Evolutionary conservation across 2,888 invertebrate genomes (phyloP), one percentile per base, ranked within the genome.

Genomic region (Lamellibrachia columna): DNA sequence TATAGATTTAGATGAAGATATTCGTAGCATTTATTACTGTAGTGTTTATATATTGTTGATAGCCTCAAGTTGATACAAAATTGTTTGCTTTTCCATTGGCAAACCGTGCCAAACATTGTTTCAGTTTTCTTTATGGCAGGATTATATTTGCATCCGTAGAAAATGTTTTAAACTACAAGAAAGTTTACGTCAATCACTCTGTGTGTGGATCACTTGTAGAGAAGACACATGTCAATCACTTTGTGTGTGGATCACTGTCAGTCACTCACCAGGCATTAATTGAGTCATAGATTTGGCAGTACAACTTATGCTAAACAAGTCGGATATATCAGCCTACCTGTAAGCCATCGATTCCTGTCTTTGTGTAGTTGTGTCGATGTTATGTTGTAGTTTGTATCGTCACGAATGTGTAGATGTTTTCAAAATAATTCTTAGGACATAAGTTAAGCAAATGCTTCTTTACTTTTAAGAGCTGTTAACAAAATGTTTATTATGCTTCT

Each of bases 21-120:
- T 75, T 75, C 75, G 75, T 75, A 75, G 75, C 75, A 75, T 75
- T 75, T 75, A 75, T n/a, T 75, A 75, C 75, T 75, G n/a, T 75
- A 11, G 75, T 75, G 75, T 75, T 75, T 11, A 22, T 22, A 75
- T 75, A 15, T 22, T 15, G 22, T 75, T 75, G 3, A 22, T 75
- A 75, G 75, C n/a, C 22, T 75, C 75, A 15, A 11, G 22, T 75
- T 22, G 75, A 22, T 15, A 22, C 22, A 75, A 22, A 40, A 15
- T 75, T 75, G 75, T 75, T 75, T 75, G 22, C 75, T 75, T 75
- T 75, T 55, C 15, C 75, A 22, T 75, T 75, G 75, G 75, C 75
- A 75, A 75, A n/a, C 75, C 75, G n/a, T 22, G 75, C 2, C 75
- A 75, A 22, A 15, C 75, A 75, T 75, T 75, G 75, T 75, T 75